A percentile compares a stretch with the other conserved stretches of the same genome.
phyloP scores from a whole-genome alignment of 2,113 vertebrate species.

The Oryzias celebensis region DNA sequence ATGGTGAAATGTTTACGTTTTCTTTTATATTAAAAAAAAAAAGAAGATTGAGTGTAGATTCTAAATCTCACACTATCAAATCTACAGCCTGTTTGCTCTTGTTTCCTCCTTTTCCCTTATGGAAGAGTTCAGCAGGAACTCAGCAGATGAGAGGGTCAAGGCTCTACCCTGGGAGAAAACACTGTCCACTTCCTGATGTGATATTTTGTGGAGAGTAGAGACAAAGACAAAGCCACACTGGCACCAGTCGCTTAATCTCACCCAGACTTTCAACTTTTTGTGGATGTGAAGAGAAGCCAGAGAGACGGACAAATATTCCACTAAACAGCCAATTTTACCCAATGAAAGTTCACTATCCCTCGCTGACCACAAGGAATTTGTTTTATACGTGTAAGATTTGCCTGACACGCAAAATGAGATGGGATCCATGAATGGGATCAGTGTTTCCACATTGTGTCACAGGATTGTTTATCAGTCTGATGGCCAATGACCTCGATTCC shows the following conservation, averaged over 20 bases:
- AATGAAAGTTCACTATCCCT: conserved; percentile 43
- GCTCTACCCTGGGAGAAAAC: conserved; percentile 27
- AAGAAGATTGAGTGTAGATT: too few species aligned
- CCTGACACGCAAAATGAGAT: conserved; percentile 64
- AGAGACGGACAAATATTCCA: conserved; percentile 42
- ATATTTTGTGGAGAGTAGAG: conserved; percentile 34
- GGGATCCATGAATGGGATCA: conserved; percentile 72
- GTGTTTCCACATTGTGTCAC: conserved; percentile 79
- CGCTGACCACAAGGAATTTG: conserved; percentile 68
- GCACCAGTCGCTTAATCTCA: conserved; percentile 62
- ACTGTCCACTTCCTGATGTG: conserved; percentile 46
- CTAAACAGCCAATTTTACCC: conserved; percentile 45
- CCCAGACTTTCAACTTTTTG: conserved; percentile 50
- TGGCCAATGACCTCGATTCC: conserved; percentile 55
- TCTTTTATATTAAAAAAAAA: conserved; percentile 12
- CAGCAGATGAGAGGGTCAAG: conserved; percentile 39
- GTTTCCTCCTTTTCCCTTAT: background rate
- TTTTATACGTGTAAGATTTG: conserved; percentile 75
- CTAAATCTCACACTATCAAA: background rate
- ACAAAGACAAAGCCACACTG: conserved; percentile 51
- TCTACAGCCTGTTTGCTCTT: background rate
- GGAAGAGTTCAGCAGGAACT: conserved; percentile 11
- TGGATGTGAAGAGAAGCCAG: conserved; percentile 50
- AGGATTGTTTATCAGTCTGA: conserved; percentile 66
- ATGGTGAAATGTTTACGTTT: conserved; percentile 66